Evolutionary conservation across 2,113 vertebrate genomes (phyloP).

Genomic region (Scomber colias): DNA sequence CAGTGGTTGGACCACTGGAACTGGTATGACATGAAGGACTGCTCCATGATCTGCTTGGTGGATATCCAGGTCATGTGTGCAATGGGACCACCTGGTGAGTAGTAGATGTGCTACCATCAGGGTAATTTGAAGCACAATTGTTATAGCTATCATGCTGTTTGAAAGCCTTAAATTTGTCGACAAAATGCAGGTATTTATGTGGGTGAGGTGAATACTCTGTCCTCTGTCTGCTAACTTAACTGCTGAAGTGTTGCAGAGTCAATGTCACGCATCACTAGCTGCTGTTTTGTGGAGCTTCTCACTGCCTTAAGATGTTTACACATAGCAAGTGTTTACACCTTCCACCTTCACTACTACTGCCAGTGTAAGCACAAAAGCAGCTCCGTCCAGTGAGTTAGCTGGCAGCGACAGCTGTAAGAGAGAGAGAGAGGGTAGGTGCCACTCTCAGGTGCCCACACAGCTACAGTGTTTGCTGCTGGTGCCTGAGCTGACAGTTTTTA

Average conservation of each 20-base stretch:
- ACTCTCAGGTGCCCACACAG: conserved; percentile 34
- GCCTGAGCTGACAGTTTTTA: conserved; percentile 26
- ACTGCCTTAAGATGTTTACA: conserved; percentile 36
- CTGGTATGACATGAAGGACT: conserved; percentile 94
- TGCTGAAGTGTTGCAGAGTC: conserved; percentile 11
- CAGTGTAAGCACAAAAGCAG: conserved; percentile 23
- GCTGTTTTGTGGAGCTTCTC: conserved; percentile 12
- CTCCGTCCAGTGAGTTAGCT: conserved; percentile 38
- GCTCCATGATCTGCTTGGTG: conserved; percentile 88
- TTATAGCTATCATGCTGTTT: neutral
- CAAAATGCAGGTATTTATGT: neutral
- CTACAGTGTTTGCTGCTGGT: conserved; percentile 24
- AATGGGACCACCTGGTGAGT: conserved; percentile 92
- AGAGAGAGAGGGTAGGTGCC: conserved; percentile 4
- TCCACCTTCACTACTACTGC: conserved; percentile 10
- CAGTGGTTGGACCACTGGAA: conserved; percentile 96
- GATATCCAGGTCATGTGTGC: conserved; percentile 93
- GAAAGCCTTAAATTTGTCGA: neutral
- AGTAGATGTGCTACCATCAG: neutral
- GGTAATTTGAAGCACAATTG: neutral
- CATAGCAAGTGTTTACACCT: conserved; percentile 34
- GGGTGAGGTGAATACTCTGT: conserved; percentile 5
- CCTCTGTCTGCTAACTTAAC: conserved; percentile 2
- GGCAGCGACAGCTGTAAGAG: conserved; percentile 36
- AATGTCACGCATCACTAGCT: conserved; percentile 29